These are phyloP conservation scores for Andinoacara biseriatus DNA, from an alignment of 2,113 vertebrate genomes.

Conservation along the genomic window DNA sequence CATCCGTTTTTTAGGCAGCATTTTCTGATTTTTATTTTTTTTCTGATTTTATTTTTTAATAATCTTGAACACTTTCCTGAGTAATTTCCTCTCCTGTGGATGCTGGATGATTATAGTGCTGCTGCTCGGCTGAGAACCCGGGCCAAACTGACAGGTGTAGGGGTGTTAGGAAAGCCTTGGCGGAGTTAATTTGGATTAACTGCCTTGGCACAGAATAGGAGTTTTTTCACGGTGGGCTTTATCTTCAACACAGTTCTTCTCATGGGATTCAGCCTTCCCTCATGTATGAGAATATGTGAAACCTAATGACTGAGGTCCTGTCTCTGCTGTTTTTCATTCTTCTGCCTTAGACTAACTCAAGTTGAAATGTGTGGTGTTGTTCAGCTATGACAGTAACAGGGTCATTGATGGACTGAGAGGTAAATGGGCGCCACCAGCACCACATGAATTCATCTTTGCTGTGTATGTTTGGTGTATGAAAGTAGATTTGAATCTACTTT, in stretches of 20 bases:
- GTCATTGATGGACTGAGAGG: neutral
- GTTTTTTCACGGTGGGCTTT: slow-evolving; percentile 60
- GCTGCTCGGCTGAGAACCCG: slow-evolving; percentile 37
- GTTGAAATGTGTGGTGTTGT: neutral
- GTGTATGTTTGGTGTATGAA: neutral
- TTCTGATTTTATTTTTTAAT: too few relatives aligned
- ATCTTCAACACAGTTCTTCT: slow-evolving; percentile 49
- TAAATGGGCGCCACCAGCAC: accelerated
- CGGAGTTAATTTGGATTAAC: slow-evolving; percentile 73
- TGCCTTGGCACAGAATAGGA: slow-evolving; percentile 43
- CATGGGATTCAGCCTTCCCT: slow-evolving; percentile 35
- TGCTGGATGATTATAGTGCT: slow-evolving; percentile 14
- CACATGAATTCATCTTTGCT: neutral
- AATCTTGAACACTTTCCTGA: slow-evolving; percentile 19
- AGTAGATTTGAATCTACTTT: neutral
- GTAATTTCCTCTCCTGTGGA: slow-evolving; percentile 36
- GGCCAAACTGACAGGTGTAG: slow-evolving; percentile 69
- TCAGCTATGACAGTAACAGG: neutral
- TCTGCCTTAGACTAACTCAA: neutral
- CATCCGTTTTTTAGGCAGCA: neutral
- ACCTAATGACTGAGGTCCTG: neutral
- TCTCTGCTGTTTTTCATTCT: neutral
- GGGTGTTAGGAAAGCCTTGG: slow-evolving; percentile 59
- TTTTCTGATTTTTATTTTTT: neutral
- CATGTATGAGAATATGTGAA: slow-evolving; percentile 17